Evolutionary conservation across 1,140 invertebrate genomes (phyloP).

Genomic region (Drosophila nannoptera): DNA sequence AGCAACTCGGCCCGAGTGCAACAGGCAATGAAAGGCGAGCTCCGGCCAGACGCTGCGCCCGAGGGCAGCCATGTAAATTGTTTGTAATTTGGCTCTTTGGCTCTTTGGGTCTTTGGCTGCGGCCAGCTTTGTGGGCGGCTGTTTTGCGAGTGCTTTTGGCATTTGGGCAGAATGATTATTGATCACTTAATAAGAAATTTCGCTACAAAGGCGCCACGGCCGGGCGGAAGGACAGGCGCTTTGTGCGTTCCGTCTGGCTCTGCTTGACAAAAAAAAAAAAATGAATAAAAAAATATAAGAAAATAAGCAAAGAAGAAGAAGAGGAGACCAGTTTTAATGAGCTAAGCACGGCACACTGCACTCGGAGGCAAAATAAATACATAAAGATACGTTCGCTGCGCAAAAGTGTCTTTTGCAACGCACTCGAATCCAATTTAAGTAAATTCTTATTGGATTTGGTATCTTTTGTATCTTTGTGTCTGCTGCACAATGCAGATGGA

Average conservation of each 20-base stretch:
- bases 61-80: slow-evolving; percentile 66
- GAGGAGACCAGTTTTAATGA: slow-evolving; percentile 71
- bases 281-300: no score
- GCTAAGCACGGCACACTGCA: slow-evolving; percentile 66
- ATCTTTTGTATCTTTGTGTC: slow-evolving; percentile 12
- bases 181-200: slow-evolving; percentile 76
- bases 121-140: slow-evolving; percentile 51
- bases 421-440: slow-evolving; percentile 32
- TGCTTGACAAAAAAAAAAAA: slow-evolving; percentile 50
- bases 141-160: slow-evolving; percentile 60
- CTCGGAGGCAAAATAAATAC: slow-evolving; percentile 74
- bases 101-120: slow-evolving; percentile 54
- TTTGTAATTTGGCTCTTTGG: slow-evolving; percentile 66
- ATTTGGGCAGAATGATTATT: slow-evolving; percentile 76
- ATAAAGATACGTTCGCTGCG: slow-evolving; percentile 19
- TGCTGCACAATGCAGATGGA: slow-evolving; percentile 33
- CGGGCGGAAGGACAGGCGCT: slow-evolving; percentile 25
- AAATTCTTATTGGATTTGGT: slow-evolving; percentile 34
- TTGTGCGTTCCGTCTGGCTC: slow-evolving; percentile 34
- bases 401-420: slow-evolving; percentile 47
- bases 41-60: slow-evolving; percentile 43
- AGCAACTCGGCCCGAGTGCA: slow-evolving; percentile 43
- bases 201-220: slow-evolving; percentile 64
- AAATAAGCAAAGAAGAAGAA: no score
- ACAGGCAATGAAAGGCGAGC: slow-evolving; percentile 37